Percentiles rank a stretch among this genome's conserved stretches.
Evolutionary conservation across 1,140 invertebrate genomes (phyloP).

Genomic region (Vollenhovia emeryi): DNA sequence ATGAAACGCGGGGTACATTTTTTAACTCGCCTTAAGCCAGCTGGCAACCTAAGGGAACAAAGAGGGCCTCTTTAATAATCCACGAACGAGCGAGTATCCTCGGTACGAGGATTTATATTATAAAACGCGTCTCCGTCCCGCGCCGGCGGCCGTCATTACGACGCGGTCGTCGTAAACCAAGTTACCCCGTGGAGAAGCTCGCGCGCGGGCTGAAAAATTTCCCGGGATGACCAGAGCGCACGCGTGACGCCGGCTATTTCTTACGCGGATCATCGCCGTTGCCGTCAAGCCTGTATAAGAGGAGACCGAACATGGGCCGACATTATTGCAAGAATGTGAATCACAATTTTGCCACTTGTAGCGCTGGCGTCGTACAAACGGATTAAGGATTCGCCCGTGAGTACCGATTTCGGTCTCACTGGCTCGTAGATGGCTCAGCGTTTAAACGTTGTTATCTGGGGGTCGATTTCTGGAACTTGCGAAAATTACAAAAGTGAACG

Average conservation of each 20-base stretch:
- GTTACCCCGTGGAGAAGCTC: not conserved
- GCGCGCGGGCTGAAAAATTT: constrained; percentile 36
- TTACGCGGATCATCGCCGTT: constrained; percentile 30
- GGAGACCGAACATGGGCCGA: too few relatives aligned
- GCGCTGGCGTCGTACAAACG: too few relatives aligned
- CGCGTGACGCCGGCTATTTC: constrained; percentile 32
- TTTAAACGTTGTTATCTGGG: too few relatives aligned
- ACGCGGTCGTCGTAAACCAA: constrained; percentile 12
- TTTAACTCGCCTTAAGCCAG: not conserved
- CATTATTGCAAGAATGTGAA: too few relatives aligned
- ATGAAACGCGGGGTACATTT: not conserved
- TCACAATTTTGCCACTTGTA: too few relatives aligned
- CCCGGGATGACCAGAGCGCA: constrained; percentile 1
- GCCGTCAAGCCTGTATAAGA: too few relatives aligned
- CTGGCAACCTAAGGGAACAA: not conserved
- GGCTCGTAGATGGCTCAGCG: too few relatives aligned
- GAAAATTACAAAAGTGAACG: too few relatives aligned
- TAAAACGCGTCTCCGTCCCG: not conserved
- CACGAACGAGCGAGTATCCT: not conserved
- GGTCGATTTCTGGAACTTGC: too few relatives aligned
- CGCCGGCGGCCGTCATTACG: not conserved
- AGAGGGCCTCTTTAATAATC: constrained; percentile 14
- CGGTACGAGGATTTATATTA: not conserved
- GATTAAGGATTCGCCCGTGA: too few relatives aligned
- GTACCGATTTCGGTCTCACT: too few relatives aligned